A percentile compares a stretch with the other conserved stretches of the same genome.
Evolutionary conservation across 2,797 vertebrate species (phyloP).

Genomic region (Limosa lapponica): DNA sequence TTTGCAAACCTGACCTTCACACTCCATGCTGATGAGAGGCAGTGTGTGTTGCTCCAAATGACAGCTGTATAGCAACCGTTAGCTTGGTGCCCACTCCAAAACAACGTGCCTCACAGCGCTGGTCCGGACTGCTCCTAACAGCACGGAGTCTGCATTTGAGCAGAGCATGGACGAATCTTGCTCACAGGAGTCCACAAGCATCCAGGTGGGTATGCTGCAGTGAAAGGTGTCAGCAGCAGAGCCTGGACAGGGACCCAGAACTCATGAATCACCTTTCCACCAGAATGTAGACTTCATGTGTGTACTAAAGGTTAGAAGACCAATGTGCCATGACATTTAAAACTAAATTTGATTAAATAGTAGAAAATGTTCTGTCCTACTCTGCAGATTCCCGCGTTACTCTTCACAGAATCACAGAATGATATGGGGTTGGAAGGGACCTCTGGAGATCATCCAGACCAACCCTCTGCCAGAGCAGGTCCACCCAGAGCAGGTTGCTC

Average conservation of each 20-base stretch:
- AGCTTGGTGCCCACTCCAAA: not conserved
- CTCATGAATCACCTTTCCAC: not conserved
- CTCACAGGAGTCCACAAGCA: not conserved
- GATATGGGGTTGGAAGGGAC: too few species aligned
- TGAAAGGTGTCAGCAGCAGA: not conserved
- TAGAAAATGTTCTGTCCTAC: not conserved
- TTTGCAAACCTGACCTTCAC: not conserved
- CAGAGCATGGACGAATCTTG: not conserved
- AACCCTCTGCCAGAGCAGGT: too few species aligned
- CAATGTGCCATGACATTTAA: not conserved
- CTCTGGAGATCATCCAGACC: too few species aligned
- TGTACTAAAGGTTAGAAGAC: not conserved
- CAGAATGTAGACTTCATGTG: not conserved
- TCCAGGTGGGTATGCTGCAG: not conserved
- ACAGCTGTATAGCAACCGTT: not conserved
- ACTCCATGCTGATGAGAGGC: not conserved
- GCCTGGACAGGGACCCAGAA: not conserved
- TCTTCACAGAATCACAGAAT: not conserved
- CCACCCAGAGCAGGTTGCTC: too few species aligned
- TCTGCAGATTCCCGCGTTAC: not conserved
- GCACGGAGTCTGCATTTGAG: not conserved
- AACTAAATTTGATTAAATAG: not conserved
- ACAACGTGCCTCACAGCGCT: not conserved
- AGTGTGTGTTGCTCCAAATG: not conserved
- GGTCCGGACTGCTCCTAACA: not conserved